phyloP scores from a whole-genome alignment of 2,113 vertebrate genomes.

The Chloroceryle aenea region DNA sequence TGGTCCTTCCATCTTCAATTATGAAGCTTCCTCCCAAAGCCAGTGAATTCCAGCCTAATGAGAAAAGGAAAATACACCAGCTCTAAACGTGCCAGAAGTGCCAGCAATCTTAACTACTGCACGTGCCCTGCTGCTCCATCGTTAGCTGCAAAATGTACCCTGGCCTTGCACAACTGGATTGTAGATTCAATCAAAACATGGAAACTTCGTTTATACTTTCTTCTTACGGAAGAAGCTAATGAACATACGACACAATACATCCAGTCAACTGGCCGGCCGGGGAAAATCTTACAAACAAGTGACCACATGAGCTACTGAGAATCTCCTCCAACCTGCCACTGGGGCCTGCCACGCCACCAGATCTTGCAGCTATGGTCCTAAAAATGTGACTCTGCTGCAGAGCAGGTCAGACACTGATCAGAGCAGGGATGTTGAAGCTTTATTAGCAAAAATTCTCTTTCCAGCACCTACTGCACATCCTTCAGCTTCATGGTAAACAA shows the following conservation, averaged over 20 bases:
- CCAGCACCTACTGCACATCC: background rate
- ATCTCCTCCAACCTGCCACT: background rate
- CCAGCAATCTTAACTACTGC: background rate
- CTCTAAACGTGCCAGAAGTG: background rate
- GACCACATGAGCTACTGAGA: background rate
- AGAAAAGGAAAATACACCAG: background rate
- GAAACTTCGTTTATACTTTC: background rate
- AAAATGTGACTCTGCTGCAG: background rate
- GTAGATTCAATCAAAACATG: background rate
- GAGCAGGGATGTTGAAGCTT: background rate
- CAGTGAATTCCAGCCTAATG: background rate
- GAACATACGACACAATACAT: background rate
- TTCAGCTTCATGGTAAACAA: background rate
- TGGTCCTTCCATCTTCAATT: background rate
- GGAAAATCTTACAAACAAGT: background rate
- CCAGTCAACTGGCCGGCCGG: background rate
- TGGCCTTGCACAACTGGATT: background rate
- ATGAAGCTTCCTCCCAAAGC: background rate
- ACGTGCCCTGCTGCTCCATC: background rate
- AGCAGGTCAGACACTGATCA: background rate
- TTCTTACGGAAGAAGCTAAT: background rate
- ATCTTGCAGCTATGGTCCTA: background rate
- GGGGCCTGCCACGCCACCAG: background rate
- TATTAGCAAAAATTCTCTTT: background rate
- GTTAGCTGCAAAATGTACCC: background rate